A percentile compares a stretch with the other conserved stretches of the same genome.
Evolutionary conservation across 1,140 invertebrate genomes (phyloP).

Genomic region (Medauroidea extradentata): DNA sequence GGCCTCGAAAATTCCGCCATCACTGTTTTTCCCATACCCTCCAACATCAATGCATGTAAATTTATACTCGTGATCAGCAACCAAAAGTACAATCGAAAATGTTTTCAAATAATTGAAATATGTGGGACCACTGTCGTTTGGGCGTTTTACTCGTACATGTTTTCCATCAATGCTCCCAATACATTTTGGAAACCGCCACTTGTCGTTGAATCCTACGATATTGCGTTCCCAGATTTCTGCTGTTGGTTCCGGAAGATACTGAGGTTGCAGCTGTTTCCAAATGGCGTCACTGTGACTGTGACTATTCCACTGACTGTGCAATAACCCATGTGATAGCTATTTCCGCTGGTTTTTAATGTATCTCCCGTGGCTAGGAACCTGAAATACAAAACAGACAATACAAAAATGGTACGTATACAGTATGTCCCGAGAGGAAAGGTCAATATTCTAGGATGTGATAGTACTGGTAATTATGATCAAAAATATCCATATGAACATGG

Average conservation of each 20-base stretch:
- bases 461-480: no score
- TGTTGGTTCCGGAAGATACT: constrained; percentile 24
- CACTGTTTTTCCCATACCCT: constrained; percentile 32
- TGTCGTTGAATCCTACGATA: constrained; percentile 25
- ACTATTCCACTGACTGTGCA: constrained; percentile 31
- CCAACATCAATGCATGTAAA: constrained; percentile 44
- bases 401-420: no score
- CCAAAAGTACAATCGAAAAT: constrained; percentile 42
- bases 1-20: constrained; percentile 24
- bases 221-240: constrained; percentile 3
- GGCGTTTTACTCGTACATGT: constrained; percentile 40
- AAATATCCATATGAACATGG: no score
- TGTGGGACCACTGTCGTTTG: constrained; percentile 34
- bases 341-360: constrained; percentile 23
- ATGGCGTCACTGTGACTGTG: constrained; percentile 27
- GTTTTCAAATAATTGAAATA: constrained; percentile 43
- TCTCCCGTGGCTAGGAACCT: constrained; percentile 9
- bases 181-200: constrained; percentile 38
- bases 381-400: constrained; percentile 5
- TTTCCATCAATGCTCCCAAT: constrained; percentile 44
- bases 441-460: no score
- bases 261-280: constrained; percentile 27
- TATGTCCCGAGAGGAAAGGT: no score
- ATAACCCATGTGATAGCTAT: constrained; percentile 31
- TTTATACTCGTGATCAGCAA: constrained; percentile 40